Evolutionary conservation across 2,113 vertebrate species (phyloP).

Genomic region (Struthidea cinerea): DNA sequence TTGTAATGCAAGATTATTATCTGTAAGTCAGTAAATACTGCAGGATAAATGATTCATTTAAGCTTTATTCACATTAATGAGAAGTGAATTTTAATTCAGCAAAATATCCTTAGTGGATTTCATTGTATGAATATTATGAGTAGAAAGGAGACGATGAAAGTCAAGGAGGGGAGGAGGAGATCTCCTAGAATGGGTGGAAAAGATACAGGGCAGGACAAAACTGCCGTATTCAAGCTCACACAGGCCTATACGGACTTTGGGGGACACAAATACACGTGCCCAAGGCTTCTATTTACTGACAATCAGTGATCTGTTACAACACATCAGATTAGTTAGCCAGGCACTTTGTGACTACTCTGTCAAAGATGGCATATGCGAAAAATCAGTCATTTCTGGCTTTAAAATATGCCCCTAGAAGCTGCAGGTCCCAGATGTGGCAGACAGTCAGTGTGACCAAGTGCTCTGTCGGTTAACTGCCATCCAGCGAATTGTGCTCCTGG

Average conservation of each 20-base stretch:
- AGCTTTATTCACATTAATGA: not conserved
- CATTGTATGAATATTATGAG: not conserved
- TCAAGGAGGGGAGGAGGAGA: not conserved
- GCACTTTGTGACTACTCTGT: not conserved
- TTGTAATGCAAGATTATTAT: constrained; percentile 11
- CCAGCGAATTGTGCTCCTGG: not conserved
- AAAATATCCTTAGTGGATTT: not conserved
- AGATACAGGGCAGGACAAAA: not conserved
- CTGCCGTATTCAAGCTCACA: rapidly evolving
- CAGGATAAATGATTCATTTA: constrained; percentile 30
- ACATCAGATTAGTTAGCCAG: not conserved
- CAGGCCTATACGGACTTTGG: rapidly evolving
- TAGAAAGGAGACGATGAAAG: not conserved
- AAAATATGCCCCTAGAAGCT: not conserved
- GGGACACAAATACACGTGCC: rapidly evolving
- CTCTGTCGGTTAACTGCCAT: not conserved
- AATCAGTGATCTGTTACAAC: not conserved
- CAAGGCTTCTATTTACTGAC: not conserved
- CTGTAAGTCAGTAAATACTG: constrained; percentile 13
- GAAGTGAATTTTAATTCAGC: not conserved
- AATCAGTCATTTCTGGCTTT: not conserved
- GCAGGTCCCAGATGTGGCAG: not conserved
- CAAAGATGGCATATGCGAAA: not conserved
- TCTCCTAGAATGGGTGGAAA: not conserved
- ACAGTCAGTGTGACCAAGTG: not conserved